Base-by-base conservation (phyloP, 2,797 vertebrate genomes). In the Rhadinocentrus ornatus region DNA sequence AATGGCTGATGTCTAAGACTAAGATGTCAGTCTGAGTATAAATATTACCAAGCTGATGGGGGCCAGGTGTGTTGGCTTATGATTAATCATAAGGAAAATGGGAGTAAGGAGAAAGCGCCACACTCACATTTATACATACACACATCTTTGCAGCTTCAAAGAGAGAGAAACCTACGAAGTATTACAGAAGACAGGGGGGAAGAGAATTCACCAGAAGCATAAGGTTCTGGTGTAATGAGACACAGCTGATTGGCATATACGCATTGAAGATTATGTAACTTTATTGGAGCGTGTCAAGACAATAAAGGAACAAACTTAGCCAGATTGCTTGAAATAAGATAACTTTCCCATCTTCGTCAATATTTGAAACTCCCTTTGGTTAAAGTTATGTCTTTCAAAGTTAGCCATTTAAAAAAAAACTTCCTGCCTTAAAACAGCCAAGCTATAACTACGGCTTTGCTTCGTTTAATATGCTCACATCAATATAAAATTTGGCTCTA, bases 21-120 rank as follows among this genome's bases (percentile, higher is more conserved):
- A 3, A 6, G 56, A 7, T 31, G 54, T 6, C 29, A 59, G 29
- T 58, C 1, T 52, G 62, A 46, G 32, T 41, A 15, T 65, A 24
- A 61, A 31, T 41, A 39, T 9, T 31, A 12, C 41, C 2, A 2
- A 13, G 32, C 20, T 37, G 54, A 37, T 52, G 44, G 20, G 3
- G n/a, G 62, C 35, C 69, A 65, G 69, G 54, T 58, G 54, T 64
- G 62, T 35, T 50, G 24, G 46, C 26, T 64, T 52, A 52, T 58
- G 54, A 65, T 52, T 52, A 24, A 39, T 65, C 34, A 31, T 50
- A 50, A 18, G 24, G 13, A 22, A 6, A 62, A 10, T n/a, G 31
- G 7, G 24, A 31, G 24, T 41, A 7, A 22, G 13, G 22, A 3
- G 32, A 39, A 2, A 22, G 48, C 12, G 12, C 4, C 32, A 16